phyloP scores from a whole-genome alignment of 2,797 vertebrate genomes.

The Agapornis canus region DNA sequence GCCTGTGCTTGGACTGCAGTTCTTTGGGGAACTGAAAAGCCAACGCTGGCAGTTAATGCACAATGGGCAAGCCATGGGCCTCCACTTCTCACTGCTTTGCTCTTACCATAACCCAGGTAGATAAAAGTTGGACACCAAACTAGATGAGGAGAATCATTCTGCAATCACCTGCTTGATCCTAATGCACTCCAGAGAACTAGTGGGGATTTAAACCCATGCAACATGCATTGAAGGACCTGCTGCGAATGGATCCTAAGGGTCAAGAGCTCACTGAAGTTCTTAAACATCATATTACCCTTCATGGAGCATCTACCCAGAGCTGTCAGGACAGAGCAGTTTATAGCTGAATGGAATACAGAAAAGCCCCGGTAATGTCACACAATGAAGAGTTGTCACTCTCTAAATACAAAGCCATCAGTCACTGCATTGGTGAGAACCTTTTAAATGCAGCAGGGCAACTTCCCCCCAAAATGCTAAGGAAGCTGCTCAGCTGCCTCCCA shows the following conservation, averaged over 20 bases:
- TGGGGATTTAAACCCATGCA: not conserved
- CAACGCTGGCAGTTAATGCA: rapidly evolving
- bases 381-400: not conserved
- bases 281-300: not conserved
- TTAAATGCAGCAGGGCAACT: not conserved
- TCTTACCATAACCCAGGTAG: too few relatives aligned
- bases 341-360: not conserved
- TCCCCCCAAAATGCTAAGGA: not conserved
- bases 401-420: not conserved
- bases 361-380: not conserved
- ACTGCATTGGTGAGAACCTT: rapidly evolving
- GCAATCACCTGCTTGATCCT: not conserved
- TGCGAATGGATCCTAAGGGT: not conserved
- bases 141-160: not conserved
- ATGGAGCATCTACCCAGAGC: not conserved
- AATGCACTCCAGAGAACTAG: not conserved
- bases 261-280: not conserved
- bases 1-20: not conserved
- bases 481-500: not conserved
- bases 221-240: not conserved
- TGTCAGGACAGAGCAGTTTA: not conserved
- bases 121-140: not conserved
- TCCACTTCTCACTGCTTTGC: rapidly evolving
- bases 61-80: rapidly evolving
- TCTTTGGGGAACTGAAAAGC: not conserved